Percentiles rank a stretch among this genome's conserved stretches.
Conservation (phyloP, 23 tunicate species). For the Oikopleura vanhoeffeni region DNA sequence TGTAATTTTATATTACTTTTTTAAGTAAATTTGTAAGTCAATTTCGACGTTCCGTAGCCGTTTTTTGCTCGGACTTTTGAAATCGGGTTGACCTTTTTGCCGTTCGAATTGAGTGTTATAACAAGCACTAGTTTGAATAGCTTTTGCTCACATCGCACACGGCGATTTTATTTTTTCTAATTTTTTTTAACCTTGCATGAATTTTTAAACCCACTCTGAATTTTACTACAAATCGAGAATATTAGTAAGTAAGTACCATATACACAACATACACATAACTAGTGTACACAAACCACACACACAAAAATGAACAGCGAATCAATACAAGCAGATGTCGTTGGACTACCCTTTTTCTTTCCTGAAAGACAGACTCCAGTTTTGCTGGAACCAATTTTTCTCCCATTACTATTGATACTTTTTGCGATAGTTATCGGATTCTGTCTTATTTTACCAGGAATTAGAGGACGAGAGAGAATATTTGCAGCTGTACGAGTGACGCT, state of each 20-base stretch:
- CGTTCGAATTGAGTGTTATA: neutral
- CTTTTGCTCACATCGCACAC: too few species aligned
- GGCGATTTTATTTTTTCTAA: neutral
- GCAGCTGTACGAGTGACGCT: neutral
- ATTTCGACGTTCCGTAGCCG: too few species aligned
- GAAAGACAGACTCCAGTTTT: neutral
- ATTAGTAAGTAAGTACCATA: neutral
- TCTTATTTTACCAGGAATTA: neutral
- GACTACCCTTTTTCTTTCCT: neutral
- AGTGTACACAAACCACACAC: neutral
- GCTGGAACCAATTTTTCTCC: constrained; percentile 1
- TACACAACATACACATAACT: neutral
- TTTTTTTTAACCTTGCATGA: neutral
- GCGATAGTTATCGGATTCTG: neutral
- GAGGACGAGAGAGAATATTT: neutral
- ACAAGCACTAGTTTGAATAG: neutral
- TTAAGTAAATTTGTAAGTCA: too few species aligned
- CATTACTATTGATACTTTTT: neutral
- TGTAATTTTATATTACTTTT: too few species aligned
- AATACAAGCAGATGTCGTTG: neutral
- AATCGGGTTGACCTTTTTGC: too few species aligned
- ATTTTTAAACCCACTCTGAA: neutral
- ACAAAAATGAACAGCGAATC: neutral
- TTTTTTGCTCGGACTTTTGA: too few species aligned
- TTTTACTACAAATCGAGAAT: neutral